These are phyloP conservation scores for Clanis bilineata DNA, from an alignment of 2,888 invertebrate species.

Conservation along the genomic window DNA sequence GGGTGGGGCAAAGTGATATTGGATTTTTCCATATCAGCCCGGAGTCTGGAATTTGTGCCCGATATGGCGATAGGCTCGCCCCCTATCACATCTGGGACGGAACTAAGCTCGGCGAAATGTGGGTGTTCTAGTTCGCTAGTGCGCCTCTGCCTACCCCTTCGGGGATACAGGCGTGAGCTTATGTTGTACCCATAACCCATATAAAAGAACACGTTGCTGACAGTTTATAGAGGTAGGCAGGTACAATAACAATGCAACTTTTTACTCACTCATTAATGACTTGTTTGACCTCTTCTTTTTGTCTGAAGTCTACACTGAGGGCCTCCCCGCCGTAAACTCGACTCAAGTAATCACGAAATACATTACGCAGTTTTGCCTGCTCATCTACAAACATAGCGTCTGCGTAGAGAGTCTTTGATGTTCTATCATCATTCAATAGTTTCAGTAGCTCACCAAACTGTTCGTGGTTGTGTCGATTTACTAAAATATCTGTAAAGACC, in stretches of 20 bases:
- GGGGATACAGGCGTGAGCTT: too few relatives aligned
- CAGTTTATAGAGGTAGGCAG: too few relatives aligned
- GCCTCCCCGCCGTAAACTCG: slow-evolving; percentile 82
- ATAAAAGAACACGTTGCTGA: too few relatives aligned
- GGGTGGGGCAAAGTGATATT: too few relatives aligned
- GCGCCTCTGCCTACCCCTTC: too few relatives aligned
- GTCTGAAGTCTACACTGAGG: slow-evolving; percentile 78
- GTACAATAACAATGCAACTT: not conserved
- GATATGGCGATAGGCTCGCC: too few relatives aligned
- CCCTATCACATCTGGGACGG: too few relatives aligned
- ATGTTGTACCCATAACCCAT: too few relatives aligned
- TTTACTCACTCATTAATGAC: slow-evolving; percentile 77
- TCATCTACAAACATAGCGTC: slow-evolving; percentile 83
- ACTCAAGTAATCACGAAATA: slow-evolving; percentile 77
- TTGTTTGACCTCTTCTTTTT: slow-evolving; percentile 53
- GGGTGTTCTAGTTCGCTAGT: too few relatives aligned
- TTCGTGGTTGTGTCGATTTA: slow-evolving; percentile 60
- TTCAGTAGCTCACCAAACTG: slow-evolving; percentile 80
- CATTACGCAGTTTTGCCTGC: slow-evolving; percentile 75
- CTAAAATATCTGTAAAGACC: slow-evolving; percentile 65
- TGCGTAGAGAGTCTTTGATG: slow-evolving; percentile 72
- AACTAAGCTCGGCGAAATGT: too few relatives aligned
- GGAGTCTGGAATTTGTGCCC: too few relatives aligned
- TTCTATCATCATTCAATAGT: slow-evolving; percentile 38
- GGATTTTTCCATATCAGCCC: too few relatives aligned